Evolutionary conservation across 2,797 vertebrate genomes (phyloP).

Genomic region (Myotis myotis): DNA sequence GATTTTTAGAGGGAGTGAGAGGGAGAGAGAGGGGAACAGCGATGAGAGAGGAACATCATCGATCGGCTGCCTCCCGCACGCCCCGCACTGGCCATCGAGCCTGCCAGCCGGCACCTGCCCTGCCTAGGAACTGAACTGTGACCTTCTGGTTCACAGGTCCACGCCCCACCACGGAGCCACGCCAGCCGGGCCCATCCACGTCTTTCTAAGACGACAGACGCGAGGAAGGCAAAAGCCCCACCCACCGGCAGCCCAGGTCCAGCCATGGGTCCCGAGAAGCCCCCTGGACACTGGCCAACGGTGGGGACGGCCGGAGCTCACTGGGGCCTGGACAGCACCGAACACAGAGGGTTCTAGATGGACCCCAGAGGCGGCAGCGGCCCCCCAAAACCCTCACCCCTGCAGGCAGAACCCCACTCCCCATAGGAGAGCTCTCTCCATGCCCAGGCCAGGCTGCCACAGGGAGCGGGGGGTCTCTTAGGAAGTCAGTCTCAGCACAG

Average conservation of each 20-base stretch:
- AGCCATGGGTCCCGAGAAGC: too few relatives aligned
- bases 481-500: not conserved
- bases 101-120: too few relatives aligned
- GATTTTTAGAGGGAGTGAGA: too few relatives aligned
- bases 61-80: too few relatives aligned
- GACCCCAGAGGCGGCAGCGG: not conserved
- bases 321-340: not conserved
- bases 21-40: too few relatives aligned
- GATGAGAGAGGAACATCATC: too few relatives aligned
- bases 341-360: too few relatives aligned
- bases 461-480: rapidly evolving
- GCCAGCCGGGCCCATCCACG: too few relatives aligned
- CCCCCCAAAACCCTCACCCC: not conserved
- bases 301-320: not conserved
- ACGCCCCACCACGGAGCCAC: too few relatives aligned
- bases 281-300: not conserved
- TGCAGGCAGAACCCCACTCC: not conserved
- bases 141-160: too few relatives aligned
- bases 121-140: too few relatives aligned
- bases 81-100: too few relatives aligned
- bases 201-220: not conserved
- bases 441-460: not conserved
- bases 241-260: rapidly evolving
- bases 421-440: not conserved
- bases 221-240: not conserved